Base-by-base conservation (phyloP, 2,113 vertebrate genomes). In the Apteryx mantelli region DNA sequence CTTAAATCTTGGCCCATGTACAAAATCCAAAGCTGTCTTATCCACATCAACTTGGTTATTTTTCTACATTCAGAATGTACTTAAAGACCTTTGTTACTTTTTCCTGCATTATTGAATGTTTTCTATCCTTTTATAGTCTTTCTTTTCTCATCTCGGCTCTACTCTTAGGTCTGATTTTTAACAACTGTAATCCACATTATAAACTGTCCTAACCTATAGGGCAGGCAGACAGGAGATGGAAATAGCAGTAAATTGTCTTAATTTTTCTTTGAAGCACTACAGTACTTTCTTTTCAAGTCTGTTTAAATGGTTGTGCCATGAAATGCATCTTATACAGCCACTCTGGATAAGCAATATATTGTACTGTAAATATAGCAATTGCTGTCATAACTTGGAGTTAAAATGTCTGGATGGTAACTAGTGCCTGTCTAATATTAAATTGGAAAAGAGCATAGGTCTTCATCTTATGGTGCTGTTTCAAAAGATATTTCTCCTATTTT, bases 281-380 rank as follows among this genome's bases (percentile, higher is more conserved):
- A 84, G 44, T 97, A 82, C 56, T 97, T 96, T 93, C n/a, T 86
- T 96, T 94, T 91, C 9, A 32, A 89, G 82, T 95, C 71, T 93
- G 25, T 88, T 90, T 52, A 38, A 95, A 68, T 83, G 78, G 78
- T 61, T 85, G 91, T 97, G 94, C 95, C 84, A 95, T 96, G 91
- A 81, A 97, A 95, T 93, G 90, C 68, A 71, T 97, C 94, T 95
- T 82, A 75, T 4, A 65, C 88, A 91, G 92, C 92, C 86, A 73
- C 65, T 97, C 88, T 95, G 91, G 94, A 91, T 92, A 96, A 96
- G 97, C 95, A 95, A 95, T 96, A 95, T 79, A 79, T 89, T 95
- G 93, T 96, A 97, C 95, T 97, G 93, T 97, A 96, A 92, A 91
- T 95, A 89, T 40, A 96, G 89, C 86, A 52, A n/a, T 92, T 82